Percentiles rank a stretch among this genome's conserved stretches.
phyloP scores from a whole-genome alignment of 1,140 invertebrate species.

The Conopomorpha cramerella region DNA sequence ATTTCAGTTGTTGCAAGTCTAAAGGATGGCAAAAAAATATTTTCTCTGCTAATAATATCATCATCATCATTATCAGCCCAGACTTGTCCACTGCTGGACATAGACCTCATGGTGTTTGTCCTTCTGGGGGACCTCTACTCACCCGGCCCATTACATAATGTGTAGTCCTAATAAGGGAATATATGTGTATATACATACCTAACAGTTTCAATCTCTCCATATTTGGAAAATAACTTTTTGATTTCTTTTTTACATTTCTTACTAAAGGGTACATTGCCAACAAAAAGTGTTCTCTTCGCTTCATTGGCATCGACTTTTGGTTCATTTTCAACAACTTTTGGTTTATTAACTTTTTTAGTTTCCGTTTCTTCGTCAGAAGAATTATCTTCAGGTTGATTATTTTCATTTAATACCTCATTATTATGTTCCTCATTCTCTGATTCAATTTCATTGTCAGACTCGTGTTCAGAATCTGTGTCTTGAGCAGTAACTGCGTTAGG shows the following conservation, averaged over 20 bases:
- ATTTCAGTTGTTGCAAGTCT: too few relatives aligned
- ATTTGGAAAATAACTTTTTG: constrained; percentile 64
- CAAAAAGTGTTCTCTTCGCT: constrained; percentile 65
- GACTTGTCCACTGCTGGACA: too few relatives aligned
- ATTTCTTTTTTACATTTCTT: constrained; percentile 53
- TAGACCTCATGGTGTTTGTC: too few relatives aligned
- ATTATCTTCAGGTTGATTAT: constrained; percentile 15
- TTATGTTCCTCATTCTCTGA: constrained; percentile 41
- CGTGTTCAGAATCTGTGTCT: constrained; percentile 47
- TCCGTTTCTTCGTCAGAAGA: constrained; percentile 35
- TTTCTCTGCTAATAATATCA: too few relatives aligned
- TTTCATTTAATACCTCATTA: constrained; percentile 27
- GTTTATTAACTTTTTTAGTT: constrained; percentile 5
- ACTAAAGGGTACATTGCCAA: constrained; percentile 69
- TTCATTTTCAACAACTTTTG: constrained; percentile 10
- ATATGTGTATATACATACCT: too few relatives aligned
- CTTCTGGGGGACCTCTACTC: too few relatives aligned
- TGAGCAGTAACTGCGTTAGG: constrained; percentile 40
- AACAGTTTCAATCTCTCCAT: constrained; percentile 66
- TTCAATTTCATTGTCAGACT: constrained; percentile 43
- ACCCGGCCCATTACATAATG: too few relatives aligned
- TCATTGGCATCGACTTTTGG: constrained; percentile 13
- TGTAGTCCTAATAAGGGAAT: too few relatives aligned
- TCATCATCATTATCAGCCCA: too few relatives aligned
- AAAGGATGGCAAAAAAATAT: too few relatives aligned